Evolutionary conservation across 35 echinoderm and acorn worm species (phyloP).

Genomic region (Patiria miniata): DNA sequence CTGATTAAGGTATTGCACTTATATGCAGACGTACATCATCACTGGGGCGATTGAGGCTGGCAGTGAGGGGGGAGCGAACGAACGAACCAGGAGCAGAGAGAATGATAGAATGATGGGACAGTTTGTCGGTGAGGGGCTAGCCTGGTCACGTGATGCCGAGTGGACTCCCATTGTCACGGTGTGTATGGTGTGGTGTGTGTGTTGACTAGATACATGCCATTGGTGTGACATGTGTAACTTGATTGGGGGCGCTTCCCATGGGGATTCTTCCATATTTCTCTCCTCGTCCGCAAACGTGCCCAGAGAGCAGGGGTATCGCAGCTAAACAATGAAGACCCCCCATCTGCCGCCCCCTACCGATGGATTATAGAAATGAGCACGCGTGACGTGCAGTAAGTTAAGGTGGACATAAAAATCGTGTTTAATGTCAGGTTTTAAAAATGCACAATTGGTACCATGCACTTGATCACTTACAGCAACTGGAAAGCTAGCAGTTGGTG

Average conservation of each 20-base stretch:
- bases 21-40: slow-evolving; percentile 17
- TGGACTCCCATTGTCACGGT: neutral
- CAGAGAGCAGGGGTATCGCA: too few relatives aligned
- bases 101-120: slow-evolving; percentile 25
- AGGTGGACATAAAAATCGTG: too few relatives aligned
- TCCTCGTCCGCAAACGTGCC: neutral
- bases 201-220: slow-evolving; percentile 35
- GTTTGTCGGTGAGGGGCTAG: slow-evolving; percentile 23
- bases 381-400: too few relatives aligned
- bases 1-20: slow-evolving; percentile 62
- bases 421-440: too few relatives aligned
- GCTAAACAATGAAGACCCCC: too few relatives aligned
- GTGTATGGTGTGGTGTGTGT: slow-evolving; percentile 11
- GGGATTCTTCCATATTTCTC: neutral
- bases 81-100: neutral
- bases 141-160: slow-evolving; percentile 36
- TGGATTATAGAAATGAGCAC: too few relatives aligned
- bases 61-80: neutral
- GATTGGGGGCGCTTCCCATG: slow-evolving; percentile 39
- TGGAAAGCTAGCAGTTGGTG: too few relatives aligned
- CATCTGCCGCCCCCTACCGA: too few relatives aligned
- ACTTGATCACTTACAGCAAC: too few relatives aligned
- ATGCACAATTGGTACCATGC: too few relatives aligned
- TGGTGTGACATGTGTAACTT: slow-evolving; percentile 63
- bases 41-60: slow-evolving; percentile 5